Evolutionary conservation across 2,797 vertebrate genomes (phyloP).

Genomic region (Lerista edwardsae): DNA sequence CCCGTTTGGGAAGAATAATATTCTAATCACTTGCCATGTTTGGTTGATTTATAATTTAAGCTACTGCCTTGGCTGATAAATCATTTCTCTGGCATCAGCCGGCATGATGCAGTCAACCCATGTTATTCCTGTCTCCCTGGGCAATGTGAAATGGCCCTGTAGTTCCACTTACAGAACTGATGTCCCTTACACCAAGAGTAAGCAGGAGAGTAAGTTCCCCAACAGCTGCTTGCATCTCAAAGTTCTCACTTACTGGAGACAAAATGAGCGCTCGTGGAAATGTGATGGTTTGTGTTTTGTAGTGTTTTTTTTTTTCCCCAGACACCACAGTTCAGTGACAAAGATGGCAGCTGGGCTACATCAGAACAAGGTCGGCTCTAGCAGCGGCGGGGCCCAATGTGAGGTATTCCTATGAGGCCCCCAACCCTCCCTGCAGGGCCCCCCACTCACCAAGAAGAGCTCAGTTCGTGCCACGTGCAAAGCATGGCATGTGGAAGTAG

Average conservation of each 20-base stretch:
- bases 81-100: not conserved
- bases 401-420: no score
- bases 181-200: not conserved
- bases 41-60: slow-evolving; percentile 52
- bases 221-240: fast-evolving
- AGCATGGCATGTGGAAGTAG: no score
- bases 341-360: no score
- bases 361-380: no score
- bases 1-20: slow-evolving; percentile 57
- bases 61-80: slow-evolving; percentile 37
- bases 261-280: not conserved
- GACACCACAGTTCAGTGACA: not conserved
- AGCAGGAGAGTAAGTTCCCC: not conserved
- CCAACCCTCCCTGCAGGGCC: no score
- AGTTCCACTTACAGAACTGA: not conserved
- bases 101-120: not conserved
- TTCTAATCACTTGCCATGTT: slow-evolving; percentile 38
- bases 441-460: no score
- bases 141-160: not conserved
- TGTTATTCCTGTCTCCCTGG: not conserved
- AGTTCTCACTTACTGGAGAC: not conserved
- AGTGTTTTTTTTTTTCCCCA: not conserved
- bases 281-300: not conserved
- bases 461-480: no score
- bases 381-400: no score